Evolutionary conservation across 2,113 vertebrate species (phyloP).

Genomic region (Hippocampus guttulatus): DNA sequence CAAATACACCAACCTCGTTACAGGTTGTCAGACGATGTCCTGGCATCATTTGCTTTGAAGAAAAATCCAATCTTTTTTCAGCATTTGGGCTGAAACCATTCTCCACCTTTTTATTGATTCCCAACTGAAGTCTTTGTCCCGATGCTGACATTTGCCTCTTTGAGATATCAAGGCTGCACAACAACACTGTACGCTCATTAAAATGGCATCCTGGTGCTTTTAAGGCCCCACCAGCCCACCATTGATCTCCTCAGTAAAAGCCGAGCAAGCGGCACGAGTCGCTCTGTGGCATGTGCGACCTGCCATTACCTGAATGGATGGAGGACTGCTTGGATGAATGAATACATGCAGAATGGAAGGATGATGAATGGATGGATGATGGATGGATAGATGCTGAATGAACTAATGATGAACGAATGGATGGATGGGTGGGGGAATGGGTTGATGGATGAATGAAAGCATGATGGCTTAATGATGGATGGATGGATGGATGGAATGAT

Average conservation of each 20-base stretch:
- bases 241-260: not conserved
- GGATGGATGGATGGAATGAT: no score
- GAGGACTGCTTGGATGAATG: not conserved
- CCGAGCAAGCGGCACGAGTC: not conserved
- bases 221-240: constrained; percentile 3
- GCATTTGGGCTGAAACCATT: not conserved
- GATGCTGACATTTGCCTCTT: constrained; percentile 6
- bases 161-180: constrained; percentile 1
- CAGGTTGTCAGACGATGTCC: not conserved
- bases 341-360: no score
- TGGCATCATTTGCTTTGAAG: not conserved
- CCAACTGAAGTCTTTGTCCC: constrained; percentile 4
- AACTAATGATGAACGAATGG: not conserved
- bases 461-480: no score
- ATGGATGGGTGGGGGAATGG: no score
- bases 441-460: no score
- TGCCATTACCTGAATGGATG: not conserved
- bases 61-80: not conserved
- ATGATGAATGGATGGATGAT: not conserved
- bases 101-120: not conserved
- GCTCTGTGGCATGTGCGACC: not conserved
- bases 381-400: not conserved
- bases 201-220: constrained; percentile 9
- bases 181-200: constrained; percentile 1
- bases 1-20: not conserved